Conservation (phyloP, 2,113 vertebrate genomes). For the Cottus gobio region DNA sequence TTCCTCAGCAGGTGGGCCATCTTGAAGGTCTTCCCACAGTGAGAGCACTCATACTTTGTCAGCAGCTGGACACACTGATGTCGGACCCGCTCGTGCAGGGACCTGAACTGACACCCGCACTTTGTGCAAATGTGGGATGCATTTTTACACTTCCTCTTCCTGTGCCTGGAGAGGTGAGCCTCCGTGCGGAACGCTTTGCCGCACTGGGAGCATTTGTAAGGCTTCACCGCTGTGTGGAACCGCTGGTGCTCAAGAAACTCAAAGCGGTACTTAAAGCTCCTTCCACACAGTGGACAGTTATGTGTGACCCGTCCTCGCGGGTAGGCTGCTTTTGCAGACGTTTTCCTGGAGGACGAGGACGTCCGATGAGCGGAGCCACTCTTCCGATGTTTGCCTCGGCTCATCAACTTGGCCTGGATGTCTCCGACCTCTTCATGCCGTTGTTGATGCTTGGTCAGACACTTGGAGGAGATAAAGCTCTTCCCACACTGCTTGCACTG, state of each 20-base stretch:
- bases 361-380: slow-evolving; percentile 42
- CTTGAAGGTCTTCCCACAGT: slow-evolving; percentile 79
- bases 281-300: slow-evolving; percentile 78
- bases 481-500: slow-evolving; percentile 77
- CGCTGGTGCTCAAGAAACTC: slow-evolving; percentile 80
- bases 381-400: slow-evolving; percentile 67
- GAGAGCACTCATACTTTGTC: slow-evolving; percentile 77
- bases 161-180: slow-evolving; percentile 74
- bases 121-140: slow-evolving; percentile 77
- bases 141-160: slow-evolving; percentile 78
- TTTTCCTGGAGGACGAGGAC: slow-evolving; percentile 64
- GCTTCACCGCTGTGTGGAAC: slow-evolving; percentile 79
- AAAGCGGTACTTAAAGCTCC: slow-evolving; percentile 80
- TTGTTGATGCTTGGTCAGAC: slow-evolving; percentile 75
- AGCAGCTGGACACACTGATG: slow-evolving; percentile 79
- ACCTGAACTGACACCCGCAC: slow-evolving; percentile 78
- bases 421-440: slow-evolving; percentile 67
- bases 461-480: slow-evolving; percentile 78
- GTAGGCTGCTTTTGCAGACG: slow-evolving; percentile 51
- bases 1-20: slow-evolving; percentile 77
- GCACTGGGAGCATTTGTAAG: slow-evolving; percentile 81
- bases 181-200: slow-evolving; percentile 79
- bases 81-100: slow-evolving; percentile 69
- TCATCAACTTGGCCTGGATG: slow-evolving; percentile 51
- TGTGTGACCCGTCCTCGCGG: slow-evolving; percentile 71